Evolutionary conservation across 2,797 vertebrate genomes (phyloP).

Genomic region (Eospalax fontanierii): DNA sequence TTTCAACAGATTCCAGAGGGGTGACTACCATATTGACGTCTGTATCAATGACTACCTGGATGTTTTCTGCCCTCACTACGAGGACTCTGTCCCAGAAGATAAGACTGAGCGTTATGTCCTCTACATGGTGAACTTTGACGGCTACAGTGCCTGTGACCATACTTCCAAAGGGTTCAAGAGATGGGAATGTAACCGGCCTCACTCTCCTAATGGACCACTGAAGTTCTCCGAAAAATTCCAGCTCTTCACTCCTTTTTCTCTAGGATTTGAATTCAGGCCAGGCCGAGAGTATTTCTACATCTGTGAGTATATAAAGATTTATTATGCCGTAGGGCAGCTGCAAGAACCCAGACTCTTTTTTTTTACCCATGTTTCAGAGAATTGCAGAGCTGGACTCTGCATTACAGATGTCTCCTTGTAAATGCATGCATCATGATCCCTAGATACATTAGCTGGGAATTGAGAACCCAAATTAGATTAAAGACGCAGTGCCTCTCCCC

Average conservation of each 20-base stretch:
- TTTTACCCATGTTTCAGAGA: conserved; percentile 72
- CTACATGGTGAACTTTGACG: conserved; percentile 99
- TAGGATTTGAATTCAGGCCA: conserved; percentile 99
- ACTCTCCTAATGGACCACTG: conserved; percentile 97
- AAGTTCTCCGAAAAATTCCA: conserved; percentile 99
- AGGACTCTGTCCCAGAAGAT: conserved; percentile 96
- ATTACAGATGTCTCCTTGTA: conserved; percentile 78
- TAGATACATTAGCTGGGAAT: conserved; percentile 82
- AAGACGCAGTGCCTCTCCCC: conserved; percentile 81
- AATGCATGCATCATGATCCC: conserved; percentile 74
- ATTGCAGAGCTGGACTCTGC: conserved; percentile 53
- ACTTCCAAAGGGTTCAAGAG: conserved; percentile 99
- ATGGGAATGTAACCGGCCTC: conserved; percentile 98
- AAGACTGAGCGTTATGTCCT: conserved; percentile 97
- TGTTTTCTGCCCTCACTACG: conserved; percentile 99
- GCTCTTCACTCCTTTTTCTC: conserved; percentile 98
- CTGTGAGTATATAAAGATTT: conserved; percentile 94
- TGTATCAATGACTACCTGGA: conserved; percentile 99
- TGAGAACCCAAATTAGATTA: conserved; percentile 86
- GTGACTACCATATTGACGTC: conserved; percentile 98
- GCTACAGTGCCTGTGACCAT: conserved; percentile 98
- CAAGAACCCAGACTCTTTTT: conserved; percentile 78
- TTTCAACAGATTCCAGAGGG: conserved; percentile 94
- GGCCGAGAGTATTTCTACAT: conserved; percentile 99
- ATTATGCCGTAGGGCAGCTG: conserved; percentile 66